phyloP scores from a whole-genome alignment of 2,888 invertebrate species.

The Synergus umbraculus region DNA sequence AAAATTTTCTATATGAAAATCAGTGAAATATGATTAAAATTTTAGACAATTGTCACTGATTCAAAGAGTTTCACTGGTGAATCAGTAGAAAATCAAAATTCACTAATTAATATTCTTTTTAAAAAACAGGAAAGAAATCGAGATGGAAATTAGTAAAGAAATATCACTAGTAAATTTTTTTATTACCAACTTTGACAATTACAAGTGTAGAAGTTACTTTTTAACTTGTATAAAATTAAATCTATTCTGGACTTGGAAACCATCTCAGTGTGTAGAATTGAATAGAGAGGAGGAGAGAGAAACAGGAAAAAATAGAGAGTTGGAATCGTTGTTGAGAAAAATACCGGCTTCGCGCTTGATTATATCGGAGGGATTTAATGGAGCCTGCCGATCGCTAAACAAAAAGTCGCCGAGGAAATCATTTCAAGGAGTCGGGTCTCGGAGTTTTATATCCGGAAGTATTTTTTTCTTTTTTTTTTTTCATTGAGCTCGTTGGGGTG shows the following conservation, averaged over 20 bases:
- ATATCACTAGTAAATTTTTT: no score
- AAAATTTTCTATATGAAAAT: no score
- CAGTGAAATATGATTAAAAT: no score
- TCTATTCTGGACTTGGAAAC: background rate
- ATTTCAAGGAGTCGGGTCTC: constrained; percentile 17
- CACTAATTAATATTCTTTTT: no score
- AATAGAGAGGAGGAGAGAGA: background rate
- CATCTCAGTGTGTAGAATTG: background rate
- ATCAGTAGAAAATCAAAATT: no score
- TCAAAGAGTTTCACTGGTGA: no score
- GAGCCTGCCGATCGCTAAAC: constrained; percentile 24
- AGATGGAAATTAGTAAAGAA: no score
- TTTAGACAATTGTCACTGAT: no score
- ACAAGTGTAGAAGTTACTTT: no score
- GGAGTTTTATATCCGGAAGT: constrained; percentile 8
- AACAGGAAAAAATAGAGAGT: background rate
- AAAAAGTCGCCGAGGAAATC: constrained; percentile 30
- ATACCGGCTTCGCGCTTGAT: constrained; percentile 18
- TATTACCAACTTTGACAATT: no score
- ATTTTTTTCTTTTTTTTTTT: constrained; percentile 14
- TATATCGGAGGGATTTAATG: constrained; percentile 36
- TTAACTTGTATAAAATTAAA: no score
- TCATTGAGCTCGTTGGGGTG: background rate
- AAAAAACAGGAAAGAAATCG: no score
- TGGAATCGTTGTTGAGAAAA: constrained; percentile 19